Evolutionary conservation across 2,113 vertebrate genomes (phyloP).

Genomic region (Taurulus bubalis): DNA sequence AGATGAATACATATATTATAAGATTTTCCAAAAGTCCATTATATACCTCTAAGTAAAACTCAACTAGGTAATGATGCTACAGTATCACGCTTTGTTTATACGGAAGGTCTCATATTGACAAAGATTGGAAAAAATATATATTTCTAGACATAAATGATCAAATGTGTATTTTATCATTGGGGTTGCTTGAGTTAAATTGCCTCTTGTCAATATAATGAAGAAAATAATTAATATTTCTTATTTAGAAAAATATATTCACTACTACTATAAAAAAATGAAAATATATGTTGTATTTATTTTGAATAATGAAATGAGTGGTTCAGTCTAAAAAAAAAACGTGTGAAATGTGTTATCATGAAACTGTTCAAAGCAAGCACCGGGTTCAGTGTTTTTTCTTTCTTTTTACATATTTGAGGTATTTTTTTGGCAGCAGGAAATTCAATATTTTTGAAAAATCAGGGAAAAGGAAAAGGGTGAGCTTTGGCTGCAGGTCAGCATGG

Average conservation of each 20-base stretch:
- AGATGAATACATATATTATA: background rate
- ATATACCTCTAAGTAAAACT: background rate
- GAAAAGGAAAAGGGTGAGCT: background rate
- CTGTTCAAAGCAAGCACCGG: too few species aligned
- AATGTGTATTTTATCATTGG: background rate
- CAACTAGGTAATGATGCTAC: background rate
- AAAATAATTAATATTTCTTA: background rate
- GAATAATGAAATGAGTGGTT: background rate
- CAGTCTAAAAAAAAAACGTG: background rate
- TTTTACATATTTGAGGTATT: background rate
- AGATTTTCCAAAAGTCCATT: background rate
- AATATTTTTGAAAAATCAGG: background rate
- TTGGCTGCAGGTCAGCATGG: background rate
- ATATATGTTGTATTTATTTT: background rate
- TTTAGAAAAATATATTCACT: background rate
- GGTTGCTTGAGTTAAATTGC: background rate
- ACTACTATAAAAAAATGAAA: background rate
- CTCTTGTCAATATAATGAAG: background rate
- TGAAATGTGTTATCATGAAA: too few species aligned
- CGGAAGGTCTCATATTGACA: background rate
- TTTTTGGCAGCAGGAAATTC: background rate
- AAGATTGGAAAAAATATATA: background rate
- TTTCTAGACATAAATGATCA: background rate
- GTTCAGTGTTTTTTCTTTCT: background rate
- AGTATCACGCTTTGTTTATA: background rate